phyloP scores from a whole-genome alignment of 1,140 invertebrate species.

The Tetramorium simillimum region DNA sequence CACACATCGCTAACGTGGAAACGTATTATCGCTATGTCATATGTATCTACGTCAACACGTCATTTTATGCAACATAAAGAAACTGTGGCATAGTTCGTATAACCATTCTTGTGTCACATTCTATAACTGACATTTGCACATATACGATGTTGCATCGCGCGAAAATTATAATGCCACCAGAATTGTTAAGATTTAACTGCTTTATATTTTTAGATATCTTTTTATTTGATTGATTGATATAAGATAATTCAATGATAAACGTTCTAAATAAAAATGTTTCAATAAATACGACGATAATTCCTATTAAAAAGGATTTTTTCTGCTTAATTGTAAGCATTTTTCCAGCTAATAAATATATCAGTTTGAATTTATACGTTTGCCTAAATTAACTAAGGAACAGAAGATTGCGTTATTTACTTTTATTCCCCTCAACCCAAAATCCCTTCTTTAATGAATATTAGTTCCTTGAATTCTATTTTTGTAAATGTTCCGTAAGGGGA shows the following conservation, averaged over 20 bases:
- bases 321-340: neutral
- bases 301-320: neutral
- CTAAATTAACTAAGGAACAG: neutral
- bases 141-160: neutral
- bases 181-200: neutral
- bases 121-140: conserved; percentile 33
- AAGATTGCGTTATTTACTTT: neutral
- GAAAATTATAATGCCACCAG: neutral
- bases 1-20: conserved; percentile 16
- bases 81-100: conserved; percentile 2
- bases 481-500: neutral
- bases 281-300: neutral
- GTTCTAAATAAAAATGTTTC: neutral
- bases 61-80: conserved; percentile 51
- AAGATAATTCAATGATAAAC: neutral
- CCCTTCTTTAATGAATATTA: neutral
- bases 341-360: neutral
- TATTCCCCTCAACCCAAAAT: neutral
- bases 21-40: conserved; percentile 22
- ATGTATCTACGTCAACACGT: conserved; percentile 32
- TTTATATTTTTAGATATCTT: neutral
- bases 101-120: conserved; percentile 13
- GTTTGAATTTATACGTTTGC: neutral
- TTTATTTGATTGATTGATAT: neutral
- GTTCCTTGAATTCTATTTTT: neutral